Evolutionary conservation across 2,797 vertebrate genomes (phyloP).

Genomic region (Danio jaintianensis): DNA sequence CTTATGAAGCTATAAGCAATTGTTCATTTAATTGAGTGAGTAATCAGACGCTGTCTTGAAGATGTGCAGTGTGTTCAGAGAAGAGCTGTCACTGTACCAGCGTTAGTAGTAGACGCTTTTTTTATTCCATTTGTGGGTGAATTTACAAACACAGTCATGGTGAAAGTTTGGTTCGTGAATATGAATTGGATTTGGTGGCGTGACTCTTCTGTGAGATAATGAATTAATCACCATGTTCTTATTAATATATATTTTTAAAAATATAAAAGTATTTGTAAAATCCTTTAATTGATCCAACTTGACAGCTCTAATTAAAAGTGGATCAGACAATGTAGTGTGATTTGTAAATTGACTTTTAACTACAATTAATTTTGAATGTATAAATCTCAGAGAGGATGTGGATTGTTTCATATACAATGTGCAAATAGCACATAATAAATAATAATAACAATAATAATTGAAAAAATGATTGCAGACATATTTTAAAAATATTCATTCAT

Average conservation of each 20-base stretch:
- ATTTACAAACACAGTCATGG: background rate
- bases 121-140: background rate
- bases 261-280: background rate
- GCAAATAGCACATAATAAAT: background rate
- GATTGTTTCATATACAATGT: background rate
- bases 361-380: background rate
- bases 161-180: background rate
- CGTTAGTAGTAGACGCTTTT: background rate
- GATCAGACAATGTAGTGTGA: background rate
- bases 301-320: background rate
- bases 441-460: no score
- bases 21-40: background rate
- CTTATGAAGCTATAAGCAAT: background rate
- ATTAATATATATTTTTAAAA: background rate
- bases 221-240: background rate
- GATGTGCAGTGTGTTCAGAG: background rate
- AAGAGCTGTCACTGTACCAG: background rate
- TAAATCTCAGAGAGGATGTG: background rate
- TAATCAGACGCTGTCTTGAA: background rate
- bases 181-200: background rate
- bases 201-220: background rate
- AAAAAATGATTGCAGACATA: no score
- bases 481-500: no score
- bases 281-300: background rate
- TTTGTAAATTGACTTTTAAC: background rate